Percentiles rank a stretch among this genome's conserved stretches.
phyloP scores from a whole-genome alignment of 2,888 invertebrate genomes.

The Cepaea hortensis region DNA sequence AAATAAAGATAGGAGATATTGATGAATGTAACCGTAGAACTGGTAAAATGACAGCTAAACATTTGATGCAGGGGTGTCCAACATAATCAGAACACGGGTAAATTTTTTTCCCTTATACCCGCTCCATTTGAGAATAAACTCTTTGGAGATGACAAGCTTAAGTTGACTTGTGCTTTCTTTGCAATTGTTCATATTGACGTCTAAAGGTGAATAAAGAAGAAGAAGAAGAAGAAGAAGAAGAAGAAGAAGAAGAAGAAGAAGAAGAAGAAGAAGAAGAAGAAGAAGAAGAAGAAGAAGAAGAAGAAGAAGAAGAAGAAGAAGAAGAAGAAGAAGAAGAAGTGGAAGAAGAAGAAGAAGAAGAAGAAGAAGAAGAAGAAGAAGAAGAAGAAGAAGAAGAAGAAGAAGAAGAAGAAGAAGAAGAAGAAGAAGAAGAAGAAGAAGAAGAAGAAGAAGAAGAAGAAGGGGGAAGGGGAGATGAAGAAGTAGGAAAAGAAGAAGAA shows the following conservation, averaged over 20 bases:
- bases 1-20: no score
- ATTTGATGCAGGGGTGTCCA: no score
- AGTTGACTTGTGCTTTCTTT: no score
- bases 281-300: not conserved
- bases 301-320: not conserved
- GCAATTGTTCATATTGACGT: no score
- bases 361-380: not conserved
- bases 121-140: no score
- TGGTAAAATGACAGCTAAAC: no score
- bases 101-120: no score
- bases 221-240: not conserved
- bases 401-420: not conserved
- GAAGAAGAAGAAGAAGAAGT: not conserved
- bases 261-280: not conserved
- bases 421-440: constrained; percentile 1
- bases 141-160: no score
- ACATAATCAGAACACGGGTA: no score
- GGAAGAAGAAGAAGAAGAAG: not conserved
- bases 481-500: not conserved
- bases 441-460: constrained; percentile 7
- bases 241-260: not conserved
- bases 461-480: not conserved
- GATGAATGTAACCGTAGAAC: no score
- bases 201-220: not conserved
- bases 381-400: not conserved